phyloP scores from a whole-genome alignment of 2,113 vertebrate genomes.

The Thermophis baileyi region DNA sequence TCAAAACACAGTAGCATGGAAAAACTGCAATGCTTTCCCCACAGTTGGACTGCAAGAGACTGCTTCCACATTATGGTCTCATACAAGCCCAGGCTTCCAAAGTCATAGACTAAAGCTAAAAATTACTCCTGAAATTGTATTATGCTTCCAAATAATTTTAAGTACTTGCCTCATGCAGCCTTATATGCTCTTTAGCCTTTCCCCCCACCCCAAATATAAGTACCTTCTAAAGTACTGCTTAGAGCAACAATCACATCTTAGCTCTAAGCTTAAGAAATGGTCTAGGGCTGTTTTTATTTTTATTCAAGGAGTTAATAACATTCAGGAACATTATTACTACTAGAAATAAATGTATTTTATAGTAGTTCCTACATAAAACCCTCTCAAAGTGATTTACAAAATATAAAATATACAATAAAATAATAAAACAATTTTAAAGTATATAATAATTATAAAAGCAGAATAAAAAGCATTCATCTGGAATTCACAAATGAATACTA shows the following conservation, averaged over 20 bases:
- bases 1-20: not conserved
- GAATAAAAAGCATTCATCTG: not conserved
- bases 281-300: not conserved
- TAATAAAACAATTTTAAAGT: not conserved
- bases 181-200: not conserved
- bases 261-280: not conserved
- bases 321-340: not conserved
- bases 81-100: not conserved
- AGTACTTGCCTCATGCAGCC: not conserved
- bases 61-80: not conserved
- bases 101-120: not conserved
- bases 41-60: not conserved
- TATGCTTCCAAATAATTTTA: not conserved
- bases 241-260: not conserved
- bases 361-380: not conserved
- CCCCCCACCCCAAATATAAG: no score
- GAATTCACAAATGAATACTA: not conserved
- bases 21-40: not conserved
- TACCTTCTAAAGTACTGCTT: not conserved
- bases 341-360: not conserved
- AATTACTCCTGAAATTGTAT: not conserved
- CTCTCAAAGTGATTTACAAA: not conserved
- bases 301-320: not conserved
- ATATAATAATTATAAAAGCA: not conserved
- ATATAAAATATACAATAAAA: not conserved